Conservation (phyloP, 2,888 invertebrate species). For the Protophormia terraenovae region DNA sequence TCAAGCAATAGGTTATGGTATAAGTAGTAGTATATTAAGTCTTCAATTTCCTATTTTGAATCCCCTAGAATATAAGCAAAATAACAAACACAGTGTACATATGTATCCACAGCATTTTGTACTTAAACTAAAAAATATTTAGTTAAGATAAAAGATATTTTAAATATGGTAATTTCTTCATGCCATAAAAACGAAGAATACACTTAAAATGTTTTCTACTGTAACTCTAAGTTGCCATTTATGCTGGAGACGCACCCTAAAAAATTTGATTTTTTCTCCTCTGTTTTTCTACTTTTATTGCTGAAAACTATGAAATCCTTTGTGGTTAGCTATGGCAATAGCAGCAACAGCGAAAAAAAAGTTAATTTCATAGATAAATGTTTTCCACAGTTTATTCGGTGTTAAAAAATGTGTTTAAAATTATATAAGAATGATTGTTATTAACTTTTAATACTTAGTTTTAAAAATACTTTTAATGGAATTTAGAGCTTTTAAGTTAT, state of each 20-base stretch:
- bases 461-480: background rate
- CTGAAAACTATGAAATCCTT: background rate
- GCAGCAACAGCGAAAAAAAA: background rate
- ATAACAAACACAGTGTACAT: no score
- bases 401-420: background rate
- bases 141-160: slow-evolving; percentile 4
- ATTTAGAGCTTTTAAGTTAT: background rate
- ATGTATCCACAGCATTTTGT: background rate
- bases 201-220: background rate
- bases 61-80: no score
- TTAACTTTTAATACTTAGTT: background rate
- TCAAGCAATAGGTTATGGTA: no score
- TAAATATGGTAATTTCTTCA: slow-evolving; percentile 14
- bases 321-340: background rate
- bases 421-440: background rate
- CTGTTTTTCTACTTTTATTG: background rate
- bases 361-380: background rate
- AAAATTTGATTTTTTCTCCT: background rate
- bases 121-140: background rate
- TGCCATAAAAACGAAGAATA: background rate
- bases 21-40: no score
- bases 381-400: background rate
- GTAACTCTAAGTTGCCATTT: background rate
- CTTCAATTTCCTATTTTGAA: no score
- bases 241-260: background rate